These are phyloP conservation scores for Andrena bucephala DNA, from an alignment of 2,888 invertebrate genomes.

Conservation along the genomic window DNA sequence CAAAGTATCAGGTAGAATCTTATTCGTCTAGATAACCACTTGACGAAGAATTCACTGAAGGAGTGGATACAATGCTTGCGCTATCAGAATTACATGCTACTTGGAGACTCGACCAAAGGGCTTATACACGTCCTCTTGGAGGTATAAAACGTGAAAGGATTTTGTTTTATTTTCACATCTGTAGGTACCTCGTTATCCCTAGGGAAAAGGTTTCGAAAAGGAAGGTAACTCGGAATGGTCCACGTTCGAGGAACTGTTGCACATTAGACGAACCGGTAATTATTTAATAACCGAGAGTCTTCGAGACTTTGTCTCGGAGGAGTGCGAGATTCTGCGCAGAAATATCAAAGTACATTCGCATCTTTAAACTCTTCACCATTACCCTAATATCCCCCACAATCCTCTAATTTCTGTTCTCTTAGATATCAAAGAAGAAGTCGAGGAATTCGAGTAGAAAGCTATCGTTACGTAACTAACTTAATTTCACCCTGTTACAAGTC, in stretches of 20 bases:
- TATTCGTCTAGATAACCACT: constrained; percentile 73
- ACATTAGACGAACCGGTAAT: constrained; percentile 27
- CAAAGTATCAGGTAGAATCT: not conserved
- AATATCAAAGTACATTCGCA: not conserved
- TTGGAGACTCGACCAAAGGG: constrained; percentile 66
- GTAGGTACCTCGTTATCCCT: not conserved
- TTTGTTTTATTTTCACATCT: not conserved
- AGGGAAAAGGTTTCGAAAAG: constrained; percentile 63
- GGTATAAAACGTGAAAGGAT: constrained; percentile 35
- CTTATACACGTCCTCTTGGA: constrained; percentile 65
- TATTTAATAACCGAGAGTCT: not conserved
- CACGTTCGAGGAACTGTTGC: constrained; percentile 54
- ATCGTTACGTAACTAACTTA: too few relatives aligned
- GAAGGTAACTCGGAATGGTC: constrained; percentile 51
- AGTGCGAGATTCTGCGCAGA: constrained; percentile 32
- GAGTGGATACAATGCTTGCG: constrained; percentile 71
- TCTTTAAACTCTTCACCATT: not conserved
- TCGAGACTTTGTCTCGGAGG: constrained; percentile 33
- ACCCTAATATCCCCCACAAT: too few relatives aligned
- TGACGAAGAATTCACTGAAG: constrained; percentile 68
- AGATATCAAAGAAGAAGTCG: not conserved
- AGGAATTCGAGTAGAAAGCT: not conserved
- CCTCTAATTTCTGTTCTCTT: too few relatives aligned
- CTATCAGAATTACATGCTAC: constrained; percentile 74
- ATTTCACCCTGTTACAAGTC: too few relatives aligned